These are phyloP conservation scores for Andrena haemorrhoa DNA, from an alignment of 2,888 invertebrate genomes.

Conservation along the genomic window DNA sequence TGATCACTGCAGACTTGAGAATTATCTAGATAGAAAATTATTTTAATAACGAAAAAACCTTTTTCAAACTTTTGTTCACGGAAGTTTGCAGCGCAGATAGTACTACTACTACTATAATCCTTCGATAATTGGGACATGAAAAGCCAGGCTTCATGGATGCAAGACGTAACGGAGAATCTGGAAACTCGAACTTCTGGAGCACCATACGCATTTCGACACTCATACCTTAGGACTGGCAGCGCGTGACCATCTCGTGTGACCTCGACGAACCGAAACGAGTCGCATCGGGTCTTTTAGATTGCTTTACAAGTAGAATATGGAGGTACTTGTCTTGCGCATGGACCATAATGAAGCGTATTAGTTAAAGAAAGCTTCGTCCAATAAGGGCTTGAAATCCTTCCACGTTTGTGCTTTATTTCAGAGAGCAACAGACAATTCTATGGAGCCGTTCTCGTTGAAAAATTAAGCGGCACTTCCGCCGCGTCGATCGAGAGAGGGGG, in stretches of 20 bases:
- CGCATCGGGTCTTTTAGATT: constrained; percentile 63
- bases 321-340: background rate
- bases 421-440: background rate
- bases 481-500: background rate
- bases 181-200: constrained; percentile 60
- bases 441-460: background rate
- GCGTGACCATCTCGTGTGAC: constrained; percentile 74
- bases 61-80: no score
- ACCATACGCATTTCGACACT: constrained; percentile 66
- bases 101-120: no score
- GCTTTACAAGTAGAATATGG: background rate
- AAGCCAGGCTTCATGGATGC: background rate
- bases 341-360: no score
- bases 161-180: constrained; percentile 36
- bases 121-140: no score
- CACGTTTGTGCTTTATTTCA: background rate
- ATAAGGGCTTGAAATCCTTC: no score
- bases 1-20: no score
- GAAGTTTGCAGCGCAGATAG: no score
- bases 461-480: background rate
- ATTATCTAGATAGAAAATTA: no score
- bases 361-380: no score
- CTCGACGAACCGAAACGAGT: constrained; percentile 71
- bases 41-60: background rate
- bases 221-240: constrained; percentile 72